These are phyloP conservation scores for Callyntrura sp. DNA, from an alignment of 2,888 invertebrate genomes.

Conservation along the genomic window DNA sequence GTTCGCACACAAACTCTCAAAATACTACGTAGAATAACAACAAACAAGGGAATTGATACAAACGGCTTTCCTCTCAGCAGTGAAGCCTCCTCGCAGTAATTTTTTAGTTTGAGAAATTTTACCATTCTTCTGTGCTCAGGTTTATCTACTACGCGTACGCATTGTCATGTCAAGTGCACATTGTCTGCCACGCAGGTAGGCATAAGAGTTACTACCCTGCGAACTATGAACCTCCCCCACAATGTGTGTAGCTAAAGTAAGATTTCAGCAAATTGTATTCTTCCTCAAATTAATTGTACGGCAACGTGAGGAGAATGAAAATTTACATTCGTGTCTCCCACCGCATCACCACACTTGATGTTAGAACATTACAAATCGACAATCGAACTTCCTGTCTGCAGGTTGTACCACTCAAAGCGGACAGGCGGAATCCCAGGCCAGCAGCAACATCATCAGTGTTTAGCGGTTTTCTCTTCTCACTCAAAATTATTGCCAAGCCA, in stretches of 20 bases:
- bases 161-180: background rate
- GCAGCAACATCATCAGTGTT: background rate
- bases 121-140: background rate
- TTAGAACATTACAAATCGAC: slow-evolving; percentile 51
- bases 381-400: slow-evolving; percentile 74
- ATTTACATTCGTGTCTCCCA: slow-evolving; percentile 61
- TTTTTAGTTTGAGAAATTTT: slow-evolving; percentile 24
- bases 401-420: background rate
- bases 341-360: slow-evolving; percentile 19
- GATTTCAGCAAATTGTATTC: slow-evolving; percentile 68
- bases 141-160: background rate
- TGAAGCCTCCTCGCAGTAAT: background rate
- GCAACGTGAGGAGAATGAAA: slow-evolving; percentile 66
- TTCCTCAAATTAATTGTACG: slow-evolving; percentile 70
- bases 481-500: background rate
- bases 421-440: background rate
- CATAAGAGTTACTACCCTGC: background rate
- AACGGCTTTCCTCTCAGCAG: background rate
- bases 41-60: slow-evolving; percentile 57
- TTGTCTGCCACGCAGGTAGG: background rate
- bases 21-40: background rate
- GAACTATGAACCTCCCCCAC: background rate
- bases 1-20: slow-evolving; percentile 51
- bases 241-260: background rate
- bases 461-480: slow-evolving; percentile 49